Evolutionary conservation across 2,888 invertebrate genomes (phyloP).

Genomic region (Vannuccia rotundouncinata): DNA sequence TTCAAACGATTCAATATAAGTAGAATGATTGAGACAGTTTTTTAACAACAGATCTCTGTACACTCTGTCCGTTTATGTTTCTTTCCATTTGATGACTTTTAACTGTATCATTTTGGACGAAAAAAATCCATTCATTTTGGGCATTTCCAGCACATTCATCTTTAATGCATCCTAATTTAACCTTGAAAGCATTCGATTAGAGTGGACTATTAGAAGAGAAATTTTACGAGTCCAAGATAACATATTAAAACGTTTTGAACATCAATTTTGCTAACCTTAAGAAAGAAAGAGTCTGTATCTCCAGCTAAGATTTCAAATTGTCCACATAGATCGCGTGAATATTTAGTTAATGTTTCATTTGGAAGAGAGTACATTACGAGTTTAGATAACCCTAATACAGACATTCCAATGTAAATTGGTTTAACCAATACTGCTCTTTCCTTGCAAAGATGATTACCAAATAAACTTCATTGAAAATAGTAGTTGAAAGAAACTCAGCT

Average conservation of each 20-base stretch:
- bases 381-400: not conserved
- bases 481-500: not conserved
- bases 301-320: not conserved
- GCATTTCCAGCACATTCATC: not conserved
- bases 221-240: not conserved
- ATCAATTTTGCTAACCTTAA: too few relatives aligned
- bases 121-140: not conserved
- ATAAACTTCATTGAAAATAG: not conserved
- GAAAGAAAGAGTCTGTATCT: not conserved
- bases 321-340: not conserved
- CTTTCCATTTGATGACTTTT: not conserved
- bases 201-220: not conserved
- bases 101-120: not conserved
- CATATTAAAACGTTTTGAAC: not conserved
- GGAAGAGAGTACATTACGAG: not conserved
- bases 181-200: not conserved
- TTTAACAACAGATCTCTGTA: not conserved
- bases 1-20: not conserved
- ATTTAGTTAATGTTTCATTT: not conserved
- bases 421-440: not conserved
- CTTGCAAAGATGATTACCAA: not conserved
- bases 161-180: not conserved
- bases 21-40: not conserved
- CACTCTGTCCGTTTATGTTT: not conserved
- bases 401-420: not conserved